These are phyloP conservation scores for Heteromormyrus szaboi DNA, from an alignment of 2,797 vertebrate genomes.

Conservation along the genomic window DNA sequence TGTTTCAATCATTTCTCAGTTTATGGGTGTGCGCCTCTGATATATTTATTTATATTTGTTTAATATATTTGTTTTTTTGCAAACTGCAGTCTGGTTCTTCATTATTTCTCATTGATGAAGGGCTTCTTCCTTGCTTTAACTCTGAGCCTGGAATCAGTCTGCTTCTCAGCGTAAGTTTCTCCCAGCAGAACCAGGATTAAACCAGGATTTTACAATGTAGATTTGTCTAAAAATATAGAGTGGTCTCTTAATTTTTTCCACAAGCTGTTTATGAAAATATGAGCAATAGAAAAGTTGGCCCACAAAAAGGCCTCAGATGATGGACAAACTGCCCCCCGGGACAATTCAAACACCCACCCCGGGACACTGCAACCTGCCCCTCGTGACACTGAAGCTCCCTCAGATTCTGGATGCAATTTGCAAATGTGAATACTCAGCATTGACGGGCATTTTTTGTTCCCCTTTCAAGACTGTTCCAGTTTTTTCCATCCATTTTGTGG, in stretches of 20 bases:
- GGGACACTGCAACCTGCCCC: not conserved
- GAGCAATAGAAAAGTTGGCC: not conserved
- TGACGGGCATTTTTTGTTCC: not conserved
- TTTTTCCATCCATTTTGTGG: slow-evolving; percentile 22
- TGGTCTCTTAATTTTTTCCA: not conserved
- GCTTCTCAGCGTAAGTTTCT: too few species aligned
- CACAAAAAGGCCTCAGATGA: not conserved
- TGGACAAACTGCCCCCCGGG: not conserved
- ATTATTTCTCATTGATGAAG: too few species aligned
- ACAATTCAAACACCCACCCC: not conserved
- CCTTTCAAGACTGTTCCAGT: slow-evolving; percentile 1
- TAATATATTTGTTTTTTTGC: too few species aligned
- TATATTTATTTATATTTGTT: too few species aligned
- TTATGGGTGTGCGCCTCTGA: too few species aligned
- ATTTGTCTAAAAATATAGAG: too few species aligned
- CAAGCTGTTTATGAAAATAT: not conserved
- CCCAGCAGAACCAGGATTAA: too few species aligned
- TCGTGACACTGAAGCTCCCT: not conserved
- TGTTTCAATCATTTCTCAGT: too few species aligned
- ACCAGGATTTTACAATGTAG: too few species aligned
- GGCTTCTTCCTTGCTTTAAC: too few species aligned
- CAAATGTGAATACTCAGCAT: not conserved
- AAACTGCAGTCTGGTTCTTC: too few species aligned
- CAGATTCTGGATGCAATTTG: slow-evolving; percentile 21
- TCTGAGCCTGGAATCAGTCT: not conserved